These are phyloP conservation scores for Trematomus bernacchii DNA, from an alignment of 2,797 vertebrate genomes.

Conservation along the genomic window DNA sequence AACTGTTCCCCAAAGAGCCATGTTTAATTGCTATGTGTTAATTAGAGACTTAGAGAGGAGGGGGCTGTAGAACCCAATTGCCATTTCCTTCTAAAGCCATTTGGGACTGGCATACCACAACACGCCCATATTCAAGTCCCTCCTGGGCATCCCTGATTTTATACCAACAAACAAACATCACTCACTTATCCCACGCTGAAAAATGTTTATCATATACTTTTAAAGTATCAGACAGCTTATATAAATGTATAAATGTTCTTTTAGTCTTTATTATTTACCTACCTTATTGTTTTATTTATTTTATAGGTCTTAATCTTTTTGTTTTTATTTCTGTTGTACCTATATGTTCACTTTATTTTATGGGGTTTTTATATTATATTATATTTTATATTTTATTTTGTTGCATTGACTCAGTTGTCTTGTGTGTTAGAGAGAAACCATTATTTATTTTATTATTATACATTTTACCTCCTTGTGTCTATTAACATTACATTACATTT, in stretches of 20 bases:
- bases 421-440: no score
- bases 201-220: neutral
- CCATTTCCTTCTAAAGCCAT: slow-evolving; percentile 74
- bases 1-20: slow-evolving; percentile 74
- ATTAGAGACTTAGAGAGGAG: slow-evolving; percentile 80
- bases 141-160: slow-evolving; percentile 57
- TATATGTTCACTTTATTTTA: no score
- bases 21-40: slow-evolving; percentile 86
- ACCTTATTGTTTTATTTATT: no score
- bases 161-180: slow-evolving; percentile 56
- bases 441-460: no score
- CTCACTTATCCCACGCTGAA: slow-evolving; percentile 26
- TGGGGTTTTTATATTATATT: no score
- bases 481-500: no score
- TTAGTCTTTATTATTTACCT: no score
- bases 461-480: no score
- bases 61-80: slow-evolving; percentile 63
- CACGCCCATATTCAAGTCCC: slow-evolving; percentile 66
- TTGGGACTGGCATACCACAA: slow-evolving; percentile 80
- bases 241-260: neutral
- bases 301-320: no score
- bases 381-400: no score
- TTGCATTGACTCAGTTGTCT: no score
- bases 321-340: no score
- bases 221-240: slow-evolving; percentile 28